Evolutionary conservation across 2,113 vertebrate species (phyloP), one percentile per base, ranked within the genome.

Genomic region (Triplophysa siluroides): DNA sequence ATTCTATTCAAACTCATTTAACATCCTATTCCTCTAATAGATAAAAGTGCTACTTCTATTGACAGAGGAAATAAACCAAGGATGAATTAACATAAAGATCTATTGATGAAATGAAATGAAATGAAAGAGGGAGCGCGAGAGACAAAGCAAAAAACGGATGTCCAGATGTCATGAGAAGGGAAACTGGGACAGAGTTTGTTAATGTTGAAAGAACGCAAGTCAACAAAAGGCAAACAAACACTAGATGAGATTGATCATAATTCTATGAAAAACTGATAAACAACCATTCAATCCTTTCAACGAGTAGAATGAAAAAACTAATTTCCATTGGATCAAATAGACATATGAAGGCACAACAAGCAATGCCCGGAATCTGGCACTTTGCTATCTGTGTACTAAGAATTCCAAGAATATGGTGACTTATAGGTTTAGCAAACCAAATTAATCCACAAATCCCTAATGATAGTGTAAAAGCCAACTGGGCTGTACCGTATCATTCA

Each of bases 181-280:
- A 66, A 52, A 77, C 29, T 16, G 43, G 7, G 43, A 41, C 19
- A 43, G 21, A 64, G 24, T 41, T 70, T 38, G 68, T 60, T 50
- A 6, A 21, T 33, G 41, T 18, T 19, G 29, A 63, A 70, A 61
- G 19, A 50, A 38, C 18, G 24, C 24, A 38, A 24, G 18, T 75
- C 50, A 73, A 81, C 76, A 69, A 64, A 78, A 56, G 8, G 13
- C 23, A 33, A 50, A 54, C 62, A 78, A 26, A 60, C 41, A 67
- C 2, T 41, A 10, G 9, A 21, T 2, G 24, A 26, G 43, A 45
- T 45, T 12, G 2, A 3, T n/a, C 11, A 21, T 65, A 67, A 29
- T 26, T 23, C 21, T 47, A 23, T 58, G n/a, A 21, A 75, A 19
- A 43, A 38, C 58, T 7, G 6, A 33, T 19, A 12, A 58, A 75